Evolutionary conservation across 2,113 vertebrate genomes (phyloP).

Genomic region (Drymodes brunneopygia): DNA sequence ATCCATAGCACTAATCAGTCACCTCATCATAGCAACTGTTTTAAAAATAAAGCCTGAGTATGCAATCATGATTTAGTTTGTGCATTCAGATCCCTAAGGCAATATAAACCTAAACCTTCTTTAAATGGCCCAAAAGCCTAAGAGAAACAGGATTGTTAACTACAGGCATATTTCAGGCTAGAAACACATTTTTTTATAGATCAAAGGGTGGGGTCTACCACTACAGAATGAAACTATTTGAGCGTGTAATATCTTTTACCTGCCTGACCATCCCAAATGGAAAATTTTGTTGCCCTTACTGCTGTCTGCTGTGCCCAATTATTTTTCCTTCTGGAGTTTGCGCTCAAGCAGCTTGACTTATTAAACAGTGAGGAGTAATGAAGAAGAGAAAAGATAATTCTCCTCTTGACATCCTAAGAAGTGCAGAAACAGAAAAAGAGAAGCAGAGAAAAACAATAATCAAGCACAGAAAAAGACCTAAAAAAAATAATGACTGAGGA

Average conservation of each 20-base stretch:
- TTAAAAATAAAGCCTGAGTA: not conserved
- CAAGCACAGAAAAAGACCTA: not conserved
- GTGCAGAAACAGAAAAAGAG: not conserved
- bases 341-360: not conserved
- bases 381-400: not conserved
- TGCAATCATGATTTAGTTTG: slow-evolving; percentile 3
- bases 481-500: not conserved
- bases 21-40: not conserved
- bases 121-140: not conserved
- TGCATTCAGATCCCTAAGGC: not conserved
- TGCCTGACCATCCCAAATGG: not conserved
- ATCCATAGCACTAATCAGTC: slow-evolving; percentile 20
- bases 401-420: not conserved
- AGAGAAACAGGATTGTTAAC: not conserved
- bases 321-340: not conserved
- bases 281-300: not conserved
- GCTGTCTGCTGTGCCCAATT: not conserved
- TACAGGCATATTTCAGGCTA: not conserved
- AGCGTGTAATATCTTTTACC: not conserved
- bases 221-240: not conserved
- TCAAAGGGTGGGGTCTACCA: not conserved
- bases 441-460: not conserved
- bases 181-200: not conserved
- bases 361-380: not conserved
- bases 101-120: slow-evolving; percentile 20